phyloP scores from a whole-genome alignment of 1,140 invertebrate genomes.

The Drosophila paulistorum region DNA sequence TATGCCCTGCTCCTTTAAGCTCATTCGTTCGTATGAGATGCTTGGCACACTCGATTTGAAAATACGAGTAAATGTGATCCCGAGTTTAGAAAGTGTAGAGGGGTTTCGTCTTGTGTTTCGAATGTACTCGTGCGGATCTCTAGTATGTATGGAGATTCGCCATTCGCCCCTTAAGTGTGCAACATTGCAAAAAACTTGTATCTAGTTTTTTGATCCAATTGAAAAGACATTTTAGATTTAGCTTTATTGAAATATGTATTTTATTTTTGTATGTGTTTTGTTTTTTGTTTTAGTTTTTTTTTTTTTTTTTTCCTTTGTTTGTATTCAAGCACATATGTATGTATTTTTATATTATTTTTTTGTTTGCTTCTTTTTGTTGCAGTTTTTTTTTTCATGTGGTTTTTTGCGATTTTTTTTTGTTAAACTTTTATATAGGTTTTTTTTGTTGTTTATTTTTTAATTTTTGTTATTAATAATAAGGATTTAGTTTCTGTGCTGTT shows the following conservation, averaged over 20 bases:
- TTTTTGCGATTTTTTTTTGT: constrained; percentile 52
- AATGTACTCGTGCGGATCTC: too few relatives aligned
- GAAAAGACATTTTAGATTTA: constrained; percentile 24
- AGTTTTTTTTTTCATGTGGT: constrained; percentile 57
- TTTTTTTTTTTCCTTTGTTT: constrained; percentile 78
- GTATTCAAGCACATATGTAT: constrained; percentile 82
- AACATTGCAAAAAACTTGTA: too few relatives aligned
- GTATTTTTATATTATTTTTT: constrained; percentile 59
- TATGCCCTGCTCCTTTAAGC: too few relatives aligned
- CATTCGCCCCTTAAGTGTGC: too few relatives aligned
- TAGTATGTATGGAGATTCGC: too few relatives aligned
- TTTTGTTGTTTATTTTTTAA: constrained; percentile 34
- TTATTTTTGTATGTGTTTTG: constrained; percentile 65
- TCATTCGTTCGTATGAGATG: too few relatives aligned
- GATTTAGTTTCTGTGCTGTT: constrained; percentile 72
- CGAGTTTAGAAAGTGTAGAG: too few relatives aligned
- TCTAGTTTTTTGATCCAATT: too few relatives aligned
- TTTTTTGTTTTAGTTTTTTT: constrained; percentile 70
- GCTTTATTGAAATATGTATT: constrained; percentile 82
- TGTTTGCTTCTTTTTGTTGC: constrained; percentile 32
- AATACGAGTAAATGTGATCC: too few relatives aligned
- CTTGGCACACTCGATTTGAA: too few relatives aligned
- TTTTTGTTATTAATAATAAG: constrained; percentile 54
- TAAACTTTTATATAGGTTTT: constrained; percentile 66
- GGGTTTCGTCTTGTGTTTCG: too few relatives aligned